A percentile compares a stretch with the other conserved stretches of the same genome.
Conservation (phyloP, 1,140 invertebrate genomes). For the Magallana ariakensis region DNA sequence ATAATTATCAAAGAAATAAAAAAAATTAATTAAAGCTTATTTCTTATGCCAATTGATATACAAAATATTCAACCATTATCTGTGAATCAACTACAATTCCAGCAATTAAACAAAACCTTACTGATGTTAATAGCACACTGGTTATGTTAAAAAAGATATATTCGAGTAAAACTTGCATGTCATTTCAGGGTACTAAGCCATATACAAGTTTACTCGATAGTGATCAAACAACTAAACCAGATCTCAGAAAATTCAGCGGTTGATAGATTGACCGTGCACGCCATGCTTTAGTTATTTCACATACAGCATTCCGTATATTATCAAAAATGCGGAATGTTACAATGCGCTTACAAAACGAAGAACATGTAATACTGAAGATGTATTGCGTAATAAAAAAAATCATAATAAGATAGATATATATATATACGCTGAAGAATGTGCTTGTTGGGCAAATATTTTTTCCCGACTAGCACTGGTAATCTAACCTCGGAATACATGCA, state of each 20-base stretch:
- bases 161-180: no score
- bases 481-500: conserved; percentile 17
- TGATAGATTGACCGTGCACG: not conserved
- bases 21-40: not conserved
- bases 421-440: not conserved
- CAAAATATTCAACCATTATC: no score
- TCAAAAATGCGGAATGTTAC: conserved; percentile 22
- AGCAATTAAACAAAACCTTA: no score
- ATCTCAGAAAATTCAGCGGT: no score
- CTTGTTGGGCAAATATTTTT: not conserved
- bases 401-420: not conserved
- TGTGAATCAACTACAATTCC: no score
- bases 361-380: conserved; percentile 23
- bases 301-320: conserved; percentile 9
- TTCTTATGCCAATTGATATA: not conserved
- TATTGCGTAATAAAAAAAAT: not conserved
- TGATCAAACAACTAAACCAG: no score
- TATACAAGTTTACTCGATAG: no score
- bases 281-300: conserved; percentile 11
- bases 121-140: no score
- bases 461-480: not conserved
- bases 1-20: not conserved
- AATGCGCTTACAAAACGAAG: conserved; percentile 14
- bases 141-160: no score
- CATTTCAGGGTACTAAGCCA: no score